A percentile compares a stretch with the other conserved stretches of the same genome.
These are phyloP conservation scores for Notodonta ziczac DNA, from an alignment of 2,888 invertebrate genomes.

Conservation along the genomic window DNA sequence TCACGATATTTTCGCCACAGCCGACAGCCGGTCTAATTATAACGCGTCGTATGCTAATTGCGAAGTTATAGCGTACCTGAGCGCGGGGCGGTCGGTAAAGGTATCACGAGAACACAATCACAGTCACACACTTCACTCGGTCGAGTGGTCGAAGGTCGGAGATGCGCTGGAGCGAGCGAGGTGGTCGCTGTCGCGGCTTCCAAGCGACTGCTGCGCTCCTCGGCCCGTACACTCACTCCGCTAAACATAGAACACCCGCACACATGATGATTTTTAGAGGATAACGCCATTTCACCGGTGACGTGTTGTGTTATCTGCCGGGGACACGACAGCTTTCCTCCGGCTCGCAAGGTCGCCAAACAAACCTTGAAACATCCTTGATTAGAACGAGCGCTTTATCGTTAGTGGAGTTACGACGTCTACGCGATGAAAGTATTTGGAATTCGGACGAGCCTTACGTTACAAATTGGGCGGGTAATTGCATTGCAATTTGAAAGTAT, in stretches of 20 bases:
- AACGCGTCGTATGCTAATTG: conserved; percentile 44
- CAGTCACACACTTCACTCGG: conserved; percentile 82
- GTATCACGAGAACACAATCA: conserved; percentile 72
- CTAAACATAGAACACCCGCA: conserved; percentile 70
- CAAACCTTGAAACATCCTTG: conserved; percentile 60
- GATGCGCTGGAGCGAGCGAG: conserved; percentile 75
- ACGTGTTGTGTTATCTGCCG: conserved; percentile 41
- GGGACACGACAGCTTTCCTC: conserved; percentile 47
- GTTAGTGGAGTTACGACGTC: neutral
- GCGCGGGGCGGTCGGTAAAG: conserved; percentile 45
- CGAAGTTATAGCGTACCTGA: conserved; percentile 50
- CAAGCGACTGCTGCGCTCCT: conserved; percentile 73
- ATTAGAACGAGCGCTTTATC: conserved; percentile 6
- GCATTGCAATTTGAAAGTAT: neutral
- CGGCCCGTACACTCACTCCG: conserved; percentile 52
- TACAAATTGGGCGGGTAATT: too few relatives aligned
- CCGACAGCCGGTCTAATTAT: conserved; percentile 48
- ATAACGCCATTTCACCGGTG: conserved; percentile 66
- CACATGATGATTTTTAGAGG: conserved; percentile 53
- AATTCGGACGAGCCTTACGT: neutral
- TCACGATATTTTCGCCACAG: conserved; percentile 51
- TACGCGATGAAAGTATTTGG: conserved; percentile 6
- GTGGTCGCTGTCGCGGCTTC: conserved; percentile 79
- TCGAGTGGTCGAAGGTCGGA: conserved; percentile 78
- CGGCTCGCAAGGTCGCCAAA: conserved; percentile 69